Evolutionary conservation across 2,888 invertebrate genomes (phyloP), one percentile per base, ranked within the genome.

Genomic region (Meghimatium bilineatum): DNA sequence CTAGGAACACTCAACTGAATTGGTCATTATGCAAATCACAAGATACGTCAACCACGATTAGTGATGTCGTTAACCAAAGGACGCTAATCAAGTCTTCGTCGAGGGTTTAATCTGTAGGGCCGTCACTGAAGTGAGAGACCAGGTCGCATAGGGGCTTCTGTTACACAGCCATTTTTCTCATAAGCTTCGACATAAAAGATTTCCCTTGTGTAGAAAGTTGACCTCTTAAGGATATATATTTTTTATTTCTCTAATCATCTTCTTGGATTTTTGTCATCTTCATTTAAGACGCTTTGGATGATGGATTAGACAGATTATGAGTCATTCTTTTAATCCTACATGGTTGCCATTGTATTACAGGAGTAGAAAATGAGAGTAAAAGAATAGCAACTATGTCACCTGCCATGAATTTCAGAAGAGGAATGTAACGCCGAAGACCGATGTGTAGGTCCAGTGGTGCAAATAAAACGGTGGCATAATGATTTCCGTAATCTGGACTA

Each of bases 11-110:
- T 80, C 83, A 66, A 83, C 76, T 80, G 83, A 72, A 76, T 76
- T 82, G 83, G 83, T 85, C 83, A 85, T 85, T 85, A 85, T 85
- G 83, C 76, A 85, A 83, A 85, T 85, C 80, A 78, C 67, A 72
- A 81, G 80, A 83, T 78, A 80, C 83, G 85, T 85, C 85, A 83
- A 38, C 32, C 75, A 52, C 85, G 83, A 85, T 85, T 85, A 85
- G 83, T 63, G 49, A 81, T 78, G 71, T 83, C 85, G 85, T 85
- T 85, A 85, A 80, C 83, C 52, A 85, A 49, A 63, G 80, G 78
- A 77, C 52, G 76, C 76, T 85, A 85, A 85, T 85, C 83, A 81
- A 56, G 80, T 78, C 81, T 71, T 80, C n/a, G 72, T 71, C 71
- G 81, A 29, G 80, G 83, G 72, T 78, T 83, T 83, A 83, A 83